Evolutionary conservation across 2,888 invertebrate genomes (phyloP).

Genomic region (Eilema caniola): DNA sequence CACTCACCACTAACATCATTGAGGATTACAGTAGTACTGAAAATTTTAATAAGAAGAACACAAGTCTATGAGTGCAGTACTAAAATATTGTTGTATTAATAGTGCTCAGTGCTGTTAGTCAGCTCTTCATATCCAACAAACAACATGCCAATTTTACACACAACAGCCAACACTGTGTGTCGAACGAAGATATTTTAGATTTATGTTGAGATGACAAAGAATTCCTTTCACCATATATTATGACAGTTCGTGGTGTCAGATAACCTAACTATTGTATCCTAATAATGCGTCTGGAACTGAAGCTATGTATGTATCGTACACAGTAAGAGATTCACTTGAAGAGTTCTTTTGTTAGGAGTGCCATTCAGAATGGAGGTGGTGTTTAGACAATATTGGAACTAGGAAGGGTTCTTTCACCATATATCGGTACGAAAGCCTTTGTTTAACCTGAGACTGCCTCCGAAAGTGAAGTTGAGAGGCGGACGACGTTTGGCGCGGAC

Average conservation of each 20-base stretch:
- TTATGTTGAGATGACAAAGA: slow-evolving; percentile 54
- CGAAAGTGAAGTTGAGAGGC: slow-evolving; percentile 77
- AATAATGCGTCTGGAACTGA: slow-evolving; percentile 37
- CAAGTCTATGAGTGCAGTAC: slow-evolving; percentile 79
- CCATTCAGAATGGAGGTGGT: slow-evolving; percentile 65
- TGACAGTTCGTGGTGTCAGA: slow-evolving; percentile 61
- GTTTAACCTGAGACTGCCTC: slow-evolving; percentile 85
- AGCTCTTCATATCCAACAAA: slow-evolving; percentile 68
- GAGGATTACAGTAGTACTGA: slow-evolving; percentile 84
- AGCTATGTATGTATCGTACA: slow-evolving; percentile 78
- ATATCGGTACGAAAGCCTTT: slow-evolving; percentile 81
- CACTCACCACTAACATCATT: slow-evolving; percentile 85
- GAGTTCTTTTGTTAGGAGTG: slow-evolving; percentile 67
- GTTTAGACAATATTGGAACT: slow-evolving; percentile 62
- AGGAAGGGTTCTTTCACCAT: slow-evolving; percentile 76
- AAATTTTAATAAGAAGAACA: slow-evolving; percentile 80
- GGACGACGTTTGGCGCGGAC: slow-evolving; percentile 74
- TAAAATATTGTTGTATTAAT: slow-evolving; percentile 70
- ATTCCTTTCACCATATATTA: slow-evolving; percentile 68
- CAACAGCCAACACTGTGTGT: slow-evolving; percentile 76
- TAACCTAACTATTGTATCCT: slow-evolving; percentile 54
- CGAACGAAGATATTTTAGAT: slow-evolving; percentile 83
- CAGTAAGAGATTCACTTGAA: slow-evolving; percentile 70
- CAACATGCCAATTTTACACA: slow-evolving; percentile 83
- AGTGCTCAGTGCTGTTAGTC: slow-evolving; percentile 85